phyloP scores from a whole-genome alignment of 2,797 vertebrate genomes.

The Schizopygopsis malacanthus region DNA sequence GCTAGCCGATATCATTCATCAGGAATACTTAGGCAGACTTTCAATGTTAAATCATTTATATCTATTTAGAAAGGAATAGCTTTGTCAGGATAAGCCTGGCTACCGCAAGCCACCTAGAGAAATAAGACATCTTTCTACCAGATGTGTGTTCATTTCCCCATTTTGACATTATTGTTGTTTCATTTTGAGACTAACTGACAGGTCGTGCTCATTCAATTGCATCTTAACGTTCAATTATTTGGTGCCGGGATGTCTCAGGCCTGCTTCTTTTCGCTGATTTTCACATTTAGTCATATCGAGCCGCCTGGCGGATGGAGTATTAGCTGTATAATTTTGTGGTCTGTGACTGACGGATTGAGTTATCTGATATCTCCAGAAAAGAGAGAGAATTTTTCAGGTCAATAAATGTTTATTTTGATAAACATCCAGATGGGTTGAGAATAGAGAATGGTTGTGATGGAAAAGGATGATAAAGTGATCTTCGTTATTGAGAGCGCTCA shows the following conservation, averaged over 20 bases:
- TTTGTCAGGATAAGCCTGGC: slow-evolving; percentile 26
- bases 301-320: slow-evolving; percentile 71
- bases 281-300: slow-evolving; percentile 68
- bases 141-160: slow-evolving; percentile 67
- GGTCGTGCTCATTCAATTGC: slow-evolving; percentile 74
- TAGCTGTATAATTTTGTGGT: slow-evolving; percentile 80
- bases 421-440: slow-evolving; percentile 63
- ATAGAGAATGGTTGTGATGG: slow-evolving; percentile 42
- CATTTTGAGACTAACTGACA: slow-evolving; percentile 66
- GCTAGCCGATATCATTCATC: slow-evolving; percentile 22
- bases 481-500: slow-evolving; percentile 26
- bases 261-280: slow-evolving; percentile 70
- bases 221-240: slow-evolving; percentile 79
- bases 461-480: slow-evolving; percentile 62
- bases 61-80: slow-evolving; percentile 52
- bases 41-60: slow-evolving; percentile 48
- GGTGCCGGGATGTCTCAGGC: slow-evolving; percentile 80
- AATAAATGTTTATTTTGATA: slow-evolving; percentile 73
- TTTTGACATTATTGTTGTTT: slow-evolving; percentile 57
- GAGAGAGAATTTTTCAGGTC: slow-evolving; percentile 69
- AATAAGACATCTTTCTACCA: slow-evolving; percentile 68
- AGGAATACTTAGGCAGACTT: slow-evolving; percentile 56
- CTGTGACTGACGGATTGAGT: slow-evolving; percentile 71
- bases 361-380: slow-evolving; percentile 68
- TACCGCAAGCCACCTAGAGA: slow-evolving; percentile 52